Percentiles rank a stretch among this genome's conserved stretches.
phyloP scores from a whole-genome alignment of 64 coral and sea anemone species.

The Montipora efflorescens region DNA sequence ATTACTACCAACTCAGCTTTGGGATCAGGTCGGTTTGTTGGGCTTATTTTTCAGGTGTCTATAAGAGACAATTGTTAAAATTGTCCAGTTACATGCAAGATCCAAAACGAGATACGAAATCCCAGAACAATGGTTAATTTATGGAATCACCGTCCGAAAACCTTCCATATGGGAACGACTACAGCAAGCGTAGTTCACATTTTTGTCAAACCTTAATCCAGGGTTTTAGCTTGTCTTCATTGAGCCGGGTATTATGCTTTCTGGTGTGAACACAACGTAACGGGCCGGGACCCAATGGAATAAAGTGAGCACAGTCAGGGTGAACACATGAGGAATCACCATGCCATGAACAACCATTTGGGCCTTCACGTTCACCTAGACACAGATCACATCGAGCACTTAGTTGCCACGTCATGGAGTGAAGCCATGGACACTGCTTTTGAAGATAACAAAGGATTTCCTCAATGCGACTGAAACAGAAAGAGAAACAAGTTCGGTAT shows the following conservation, averaged over 20 bases:
- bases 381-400: constrained; percentile 42
- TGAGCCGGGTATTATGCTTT: not conserved
- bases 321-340: not conserved
- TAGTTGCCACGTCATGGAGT: constrained; percentile 29
- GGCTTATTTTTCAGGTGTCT: too few relatives aligned
- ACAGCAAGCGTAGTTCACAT: not conserved
- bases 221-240: not conserved
- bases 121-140: too few relatives aligned
- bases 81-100: too few relatives aligned
- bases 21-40: too few relatives aligned
- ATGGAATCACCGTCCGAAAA: too few relatives aligned
- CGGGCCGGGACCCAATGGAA: not conserved
- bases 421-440: constrained; percentile 2
- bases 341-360: constrained; percentile 24
- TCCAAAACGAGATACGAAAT: too few relatives aligned
- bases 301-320: constrained; percentile 41
- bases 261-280: constrained; percentile 2
- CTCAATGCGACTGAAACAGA: not conserved
- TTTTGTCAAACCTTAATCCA: constrained; percentile 14
- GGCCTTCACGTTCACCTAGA: constrained; percentile 3
- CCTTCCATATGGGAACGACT: not conserved
- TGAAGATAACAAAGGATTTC: not conserved
- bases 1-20: too few relatives aligned
- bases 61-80: too few relatives aligned
- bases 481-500: not conserved